Percentiles rank a stretch among this genome's conserved stretches.
These are phyloP conservation scores for Otis tarda DNA, from an alignment of 2,113 vertebrate species.

Conservation along the genomic window DNA sequence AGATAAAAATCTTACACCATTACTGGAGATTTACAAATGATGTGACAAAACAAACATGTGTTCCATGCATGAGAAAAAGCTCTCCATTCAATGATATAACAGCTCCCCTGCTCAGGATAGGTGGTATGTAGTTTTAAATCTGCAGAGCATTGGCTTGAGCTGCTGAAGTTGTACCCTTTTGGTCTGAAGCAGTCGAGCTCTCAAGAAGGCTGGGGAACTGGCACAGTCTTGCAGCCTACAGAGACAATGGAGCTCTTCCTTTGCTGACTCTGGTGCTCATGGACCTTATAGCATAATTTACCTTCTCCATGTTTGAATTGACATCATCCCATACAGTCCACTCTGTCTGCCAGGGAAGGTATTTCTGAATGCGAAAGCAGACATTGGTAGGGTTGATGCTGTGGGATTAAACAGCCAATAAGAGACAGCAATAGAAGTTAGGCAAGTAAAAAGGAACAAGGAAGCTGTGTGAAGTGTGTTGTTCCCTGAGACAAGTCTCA, in stretches of 20 bases:
- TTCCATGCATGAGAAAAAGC: background rate
- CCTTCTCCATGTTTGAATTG: background rate
- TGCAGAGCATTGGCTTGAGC: background rate
- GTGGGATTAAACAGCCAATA: background rate
- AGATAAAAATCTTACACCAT: constrained; percentile 42
- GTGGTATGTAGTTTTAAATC: background rate
- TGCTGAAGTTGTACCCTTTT: background rate
- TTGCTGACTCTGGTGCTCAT: background rate
- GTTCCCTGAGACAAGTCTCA: background rate
- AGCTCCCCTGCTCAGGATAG: background rate
- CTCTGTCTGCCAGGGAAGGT: background rate
- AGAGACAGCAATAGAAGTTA: background rate
- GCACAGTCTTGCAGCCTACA: background rate
- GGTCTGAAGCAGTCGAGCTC: background rate
- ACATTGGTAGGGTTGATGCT: background rate
- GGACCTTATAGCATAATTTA: background rate
- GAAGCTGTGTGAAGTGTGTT: background rate
- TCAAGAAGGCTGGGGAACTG: background rate
- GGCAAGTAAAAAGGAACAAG: background rate
- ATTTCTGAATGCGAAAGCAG: background rate
- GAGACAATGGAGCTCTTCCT: background rate
- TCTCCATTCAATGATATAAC: background rate
- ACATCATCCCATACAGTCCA: accelerated
- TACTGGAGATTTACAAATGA: constrained; percentile 42
- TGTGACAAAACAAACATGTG: constrained; percentile 28